Percentiles rank a stretch among this genome's conserved stretches.
phyloP scores from a whole-genome alignment of 2,113 vertebrate species.

The Motacilla alba region DNA sequence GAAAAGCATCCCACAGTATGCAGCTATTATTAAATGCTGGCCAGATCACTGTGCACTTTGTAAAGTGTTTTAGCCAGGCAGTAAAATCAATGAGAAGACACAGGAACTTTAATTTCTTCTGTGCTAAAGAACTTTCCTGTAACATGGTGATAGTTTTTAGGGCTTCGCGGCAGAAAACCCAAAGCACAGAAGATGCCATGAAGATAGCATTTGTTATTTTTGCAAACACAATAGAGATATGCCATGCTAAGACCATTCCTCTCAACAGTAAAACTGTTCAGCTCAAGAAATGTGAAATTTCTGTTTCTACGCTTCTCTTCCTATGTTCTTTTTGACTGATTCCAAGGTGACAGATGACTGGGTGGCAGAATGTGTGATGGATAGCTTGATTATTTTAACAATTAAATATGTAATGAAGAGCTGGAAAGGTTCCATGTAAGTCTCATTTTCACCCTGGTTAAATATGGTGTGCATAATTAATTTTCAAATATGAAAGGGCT shows the following conservation, averaged over 20 bases:
- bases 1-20: not conserved
- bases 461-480: constrained; percentile 73
- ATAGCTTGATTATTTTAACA: constrained; percentile 74
- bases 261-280: not conserved
- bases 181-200: not conserved
- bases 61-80: not conserved
- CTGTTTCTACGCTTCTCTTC: constrained; percentile 6
- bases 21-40: not conserved
- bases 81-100: not conserved
- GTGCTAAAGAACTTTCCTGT: not conserved
- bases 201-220: not conserved
- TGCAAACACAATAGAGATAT: not conserved
- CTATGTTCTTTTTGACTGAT: not conserved
- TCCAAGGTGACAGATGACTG: constrained; percentile 58
- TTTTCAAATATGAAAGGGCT: constrained; percentile 66
- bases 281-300: not conserved
- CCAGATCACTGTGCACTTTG: not conserved
- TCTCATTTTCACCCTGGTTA: constrained; percentile 71
- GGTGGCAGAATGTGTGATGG: constrained; percentile 54
- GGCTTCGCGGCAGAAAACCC: not conserved
- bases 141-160: not conserved
- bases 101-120: not conserved
- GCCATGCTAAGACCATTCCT: not conserved
- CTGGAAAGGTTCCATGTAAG: constrained; percentile 68
- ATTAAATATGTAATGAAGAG: constrained; percentile 73